Evolutionary conservation across 2,888 invertebrate genomes (phyloP).

Genomic region (Microdon myrmicae): DNA sequence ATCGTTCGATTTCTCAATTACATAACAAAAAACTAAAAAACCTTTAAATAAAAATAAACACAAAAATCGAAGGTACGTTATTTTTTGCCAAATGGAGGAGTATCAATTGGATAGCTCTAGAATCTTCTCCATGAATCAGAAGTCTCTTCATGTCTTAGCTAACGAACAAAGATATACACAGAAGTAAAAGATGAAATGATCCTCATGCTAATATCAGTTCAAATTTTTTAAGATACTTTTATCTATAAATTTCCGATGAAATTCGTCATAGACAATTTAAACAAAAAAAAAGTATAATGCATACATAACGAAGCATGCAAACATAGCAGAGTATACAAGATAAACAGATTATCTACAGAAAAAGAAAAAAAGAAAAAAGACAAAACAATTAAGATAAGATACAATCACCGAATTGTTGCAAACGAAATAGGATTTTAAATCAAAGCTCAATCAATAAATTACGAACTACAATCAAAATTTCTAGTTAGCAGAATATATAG

Average conservation of each 20-base stretch:
- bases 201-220: slow-evolving; percentile 24
- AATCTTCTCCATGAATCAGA: slow-evolving; percentile 66
- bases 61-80: slow-evolving; percentile 74
- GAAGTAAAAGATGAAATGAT: background rate
- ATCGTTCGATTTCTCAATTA: background rate
- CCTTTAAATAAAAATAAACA: slow-evolving; percentile 6
- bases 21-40: slow-evolving; percentile 13
- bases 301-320: too few relatives aligned
- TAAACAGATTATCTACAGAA: slow-evolving; percentile 3
- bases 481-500: slow-evolving; percentile 43
- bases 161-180: background rate
- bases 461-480: slow-evolving; percentile 30
- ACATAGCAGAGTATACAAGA: too few relatives aligned
- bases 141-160: slow-evolving; percentile 44
- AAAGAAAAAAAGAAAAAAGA: slow-evolving; percentile 27
- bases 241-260: slow-evolving; percentile 21
- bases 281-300: too few relatives aligned
- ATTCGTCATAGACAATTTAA: slow-evolving; percentile 14
- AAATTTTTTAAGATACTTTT: slow-evolving; percentile 22
- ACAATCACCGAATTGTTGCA: slow-evolving; percentile 8
- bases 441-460: slow-evolving; percentile 15
- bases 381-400: slow-evolving; percentile 22
- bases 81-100: slow-evolving; percentile 87
- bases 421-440: slow-evolving; percentile 7
- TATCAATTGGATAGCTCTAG: slow-evolving; percentile 81